phyloP scores from a whole-genome alignment of 2,797 vertebrate genomes.

The Amphiprion clarkii region DNA sequence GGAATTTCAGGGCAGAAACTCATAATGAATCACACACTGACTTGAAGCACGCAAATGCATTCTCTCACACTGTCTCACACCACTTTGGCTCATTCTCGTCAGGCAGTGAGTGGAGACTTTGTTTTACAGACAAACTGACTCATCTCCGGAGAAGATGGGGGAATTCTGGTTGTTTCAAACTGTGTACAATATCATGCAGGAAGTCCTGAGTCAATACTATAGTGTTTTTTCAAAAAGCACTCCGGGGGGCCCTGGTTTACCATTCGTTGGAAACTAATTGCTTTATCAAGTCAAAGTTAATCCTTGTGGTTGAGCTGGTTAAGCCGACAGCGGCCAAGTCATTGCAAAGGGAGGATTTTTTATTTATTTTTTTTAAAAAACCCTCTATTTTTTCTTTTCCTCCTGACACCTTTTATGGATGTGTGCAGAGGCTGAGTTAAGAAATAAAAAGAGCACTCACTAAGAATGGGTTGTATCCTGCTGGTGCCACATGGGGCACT shows the following conservation, averaged over 20 bases:
- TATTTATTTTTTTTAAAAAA: too few relatives aligned
- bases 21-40: constrained; percentile 66
- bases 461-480: constrained; percentile 91
- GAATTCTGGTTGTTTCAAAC: constrained; percentile 69
- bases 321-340: neutral
- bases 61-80: constrained; percentile 74
- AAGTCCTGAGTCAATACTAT: constrained; percentile 60
- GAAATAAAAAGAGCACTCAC: constrained; percentile 81
- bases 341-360: constrained; percentile 16
- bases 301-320: neutral
- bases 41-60: constrained; percentile 63
- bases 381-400: neutral
- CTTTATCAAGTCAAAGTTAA: constrained; percentile 38
- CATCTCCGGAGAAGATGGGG: constrained; percentile 70
- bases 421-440: neutral
- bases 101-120: constrained; percentile 68
- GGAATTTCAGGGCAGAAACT: constrained; percentile 54
- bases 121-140: constrained; percentile 78
- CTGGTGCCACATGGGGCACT: constrained; percentile 76
- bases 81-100: constrained; percentile 44
- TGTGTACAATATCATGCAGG: constrained; percentile 47
- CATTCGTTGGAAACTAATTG: constrained; percentile 21
- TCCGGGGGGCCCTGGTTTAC: constrained; percentile 40
- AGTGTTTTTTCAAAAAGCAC: constrained; percentile 44
- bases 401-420: constrained; percentile 1